Conservation (phyloP, 2,113 vertebrate species). For the Hiodon tergisus region DNA sequence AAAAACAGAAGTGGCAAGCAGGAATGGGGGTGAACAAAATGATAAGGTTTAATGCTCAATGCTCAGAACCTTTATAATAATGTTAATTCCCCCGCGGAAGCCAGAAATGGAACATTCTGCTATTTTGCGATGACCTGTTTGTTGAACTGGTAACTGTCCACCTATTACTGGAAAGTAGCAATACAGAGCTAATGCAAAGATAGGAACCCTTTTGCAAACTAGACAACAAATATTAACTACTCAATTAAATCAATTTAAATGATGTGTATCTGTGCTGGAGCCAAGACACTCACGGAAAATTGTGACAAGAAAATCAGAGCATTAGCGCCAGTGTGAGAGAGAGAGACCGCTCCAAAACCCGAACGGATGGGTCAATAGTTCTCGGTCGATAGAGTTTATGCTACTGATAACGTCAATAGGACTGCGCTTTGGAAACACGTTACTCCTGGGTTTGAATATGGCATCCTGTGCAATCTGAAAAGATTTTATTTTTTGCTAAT, state of each 20-base stretch:
- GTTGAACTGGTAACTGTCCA: constrained; percentile 46
- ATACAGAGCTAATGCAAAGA: constrained; percentile 25
- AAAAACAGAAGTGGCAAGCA: too few species aligned
- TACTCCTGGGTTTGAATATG: background rate
- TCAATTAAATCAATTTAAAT: constrained; percentile 37
- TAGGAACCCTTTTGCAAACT: constrained; percentile 40
- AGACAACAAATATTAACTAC: constrained; percentile 56
- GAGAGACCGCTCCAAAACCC: constrained; percentile 39
- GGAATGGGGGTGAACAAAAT: too few species aligned
- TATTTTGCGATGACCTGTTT: constrained; percentile 36
- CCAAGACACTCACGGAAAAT: constrained; percentile 54
- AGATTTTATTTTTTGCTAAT: background rate
- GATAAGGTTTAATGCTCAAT: too few species aligned
- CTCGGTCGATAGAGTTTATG: constrained; percentile 25
- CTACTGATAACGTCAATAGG: background rate
- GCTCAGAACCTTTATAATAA: too few species aligned
- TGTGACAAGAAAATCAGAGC: constrained; percentile 54
- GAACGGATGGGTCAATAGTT: constrained; percentile 37
- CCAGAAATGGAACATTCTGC: constrained; percentile 35
- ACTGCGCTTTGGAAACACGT: background rate
- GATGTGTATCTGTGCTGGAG: constrained; percentile 39
- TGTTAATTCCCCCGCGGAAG: background rate
- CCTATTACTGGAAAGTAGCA: constrained; percentile 52
- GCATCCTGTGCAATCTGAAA: background rate
- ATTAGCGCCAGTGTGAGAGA: constrained; percentile 56